Base-by-base conservation (phyloP, 2,888 invertebrate genomes). In the Hoplodrina ambigua region DNA sequence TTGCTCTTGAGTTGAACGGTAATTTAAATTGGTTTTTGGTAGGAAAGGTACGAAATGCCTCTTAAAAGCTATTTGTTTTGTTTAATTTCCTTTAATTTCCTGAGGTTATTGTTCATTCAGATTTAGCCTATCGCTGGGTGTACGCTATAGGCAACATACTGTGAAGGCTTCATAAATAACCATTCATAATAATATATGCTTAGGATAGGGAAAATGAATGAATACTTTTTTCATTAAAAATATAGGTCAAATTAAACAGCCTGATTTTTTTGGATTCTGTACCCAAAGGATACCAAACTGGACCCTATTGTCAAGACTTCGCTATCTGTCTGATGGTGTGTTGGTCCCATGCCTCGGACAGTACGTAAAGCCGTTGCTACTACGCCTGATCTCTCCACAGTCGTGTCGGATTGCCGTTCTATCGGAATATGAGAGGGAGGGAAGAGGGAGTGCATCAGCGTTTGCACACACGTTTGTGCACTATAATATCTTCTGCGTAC, bases 11-110 rank as follows among this genome's bases (percentile, higher is more conserved):
- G 46, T 50, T 80, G 53, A 56, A 53, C 30, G 75, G 61, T 78
- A 67, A 78, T 78, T 80, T 78, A 72, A 78, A 78, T 80, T 72
- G 63, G 17, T 60, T 80, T 79, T 58, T 54, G 50, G 54, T 41
- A 17, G 59, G 10, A n/a, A 15, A 19, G 19, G 44, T 59, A 19
- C 25, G 63, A 19, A 44, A 30, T 25, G 7, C 33, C 72, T 68
- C 55, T 37, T 68, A 17, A 46, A 37, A 67, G 44, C 20, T 60
- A 59, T 72, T 74, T 58, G 44, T 69, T 25, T 72, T 72, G 78
- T 58, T 72, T 62, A 61, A 69, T 69, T 75, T 57, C 25, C 57
- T 17, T 57, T 57, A 33, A 68, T 55, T 52, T 75, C 33, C 25
- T 50, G 6, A 44, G 20, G 37, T 56, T n/a, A 55, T 74, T 74